Conservation (phyloP, 2,113 vertebrate species). For the Leucosticte australis region DNA sequence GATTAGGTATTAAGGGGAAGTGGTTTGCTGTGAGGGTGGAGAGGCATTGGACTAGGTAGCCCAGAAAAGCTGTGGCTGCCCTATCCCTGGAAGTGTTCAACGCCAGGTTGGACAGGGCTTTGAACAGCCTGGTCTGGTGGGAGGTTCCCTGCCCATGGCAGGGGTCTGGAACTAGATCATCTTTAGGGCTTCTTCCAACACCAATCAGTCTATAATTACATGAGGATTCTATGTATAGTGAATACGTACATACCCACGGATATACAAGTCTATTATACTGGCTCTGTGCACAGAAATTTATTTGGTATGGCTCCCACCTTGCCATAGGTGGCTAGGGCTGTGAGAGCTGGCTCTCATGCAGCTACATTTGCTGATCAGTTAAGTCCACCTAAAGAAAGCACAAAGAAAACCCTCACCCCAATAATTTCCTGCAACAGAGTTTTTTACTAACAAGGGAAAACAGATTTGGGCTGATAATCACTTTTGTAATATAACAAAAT, state of each 20-base stretch:
- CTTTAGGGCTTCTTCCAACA: not conserved
- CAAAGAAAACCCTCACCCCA: not conserved
- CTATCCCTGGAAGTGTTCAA: not conserved
- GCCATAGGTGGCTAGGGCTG: not conserved
- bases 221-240: not conserved
- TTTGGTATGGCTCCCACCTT: not conserved
- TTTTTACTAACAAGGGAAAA: not conserved
- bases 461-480: not conserved
- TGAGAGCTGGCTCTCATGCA: not conserved
- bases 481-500: not conserved
- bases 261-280: accelerated
- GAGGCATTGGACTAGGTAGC: not conserved
- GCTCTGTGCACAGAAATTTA: not conserved
- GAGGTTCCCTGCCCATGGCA: not conserved
- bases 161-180: not conserved
- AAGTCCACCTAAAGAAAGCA: not conserved
- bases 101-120: not conserved
- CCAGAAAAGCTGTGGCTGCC: not conserved
- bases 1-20: not conserved
- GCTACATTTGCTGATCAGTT: not conserved
- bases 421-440: not conserved
- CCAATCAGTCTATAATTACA: not conserved
- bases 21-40: not conserved
- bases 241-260: not conserved
- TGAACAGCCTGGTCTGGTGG: not conserved